phyloP scores from a whole-genome alignment of 2,888 invertebrate species.

The Leptodirus hochenwartii region DNA sequence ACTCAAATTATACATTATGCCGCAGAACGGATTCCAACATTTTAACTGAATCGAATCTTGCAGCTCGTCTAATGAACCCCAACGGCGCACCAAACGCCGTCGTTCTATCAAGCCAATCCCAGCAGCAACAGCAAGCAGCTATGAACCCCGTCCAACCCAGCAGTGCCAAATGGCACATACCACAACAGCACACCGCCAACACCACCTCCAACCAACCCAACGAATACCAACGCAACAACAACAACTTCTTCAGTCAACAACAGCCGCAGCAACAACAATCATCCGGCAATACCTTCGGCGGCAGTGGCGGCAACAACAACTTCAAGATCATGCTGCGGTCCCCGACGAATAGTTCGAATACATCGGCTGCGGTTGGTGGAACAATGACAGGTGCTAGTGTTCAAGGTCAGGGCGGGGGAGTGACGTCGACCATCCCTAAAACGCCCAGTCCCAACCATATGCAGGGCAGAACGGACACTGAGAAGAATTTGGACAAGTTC shows the following conservation, averaged over 20 bases:
- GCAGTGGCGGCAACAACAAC: constrained; percentile 31
- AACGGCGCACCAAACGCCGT: constrained; percentile 4
- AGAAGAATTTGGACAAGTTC: constrained; percentile 56
- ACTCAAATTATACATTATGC: too few species aligned
- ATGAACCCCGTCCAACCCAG: constrained; percentile 27
- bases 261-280: constrained; percentile 12
- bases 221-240: constrained; percentile 6
- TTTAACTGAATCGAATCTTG: background rate
- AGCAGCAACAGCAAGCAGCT: constrained; percentile 14
- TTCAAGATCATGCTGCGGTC: constrained; percentile 49
- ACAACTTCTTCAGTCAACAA: constrained; percentile 5
- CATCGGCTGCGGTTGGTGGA: background rate
- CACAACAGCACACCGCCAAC: constrained; percentile 30
- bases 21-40: too few species aligned
- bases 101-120: constrained; percentile 3
- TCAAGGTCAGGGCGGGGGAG: constrained; percentile 26
- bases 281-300: constrained; percentile 15
- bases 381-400: constrained; percentile 12
- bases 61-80: too few species aligned
- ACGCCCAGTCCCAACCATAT: constrained; percentile 61
- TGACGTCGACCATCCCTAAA: constrained; percentile 69
- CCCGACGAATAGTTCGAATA: constrained; percentile 14
- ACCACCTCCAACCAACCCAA: background rate
- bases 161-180: constrained; percentile 59
- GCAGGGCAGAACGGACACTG: constrained; percentile 30